Percentiles rank a stretch among this genome's conserved stretches.
Evolutionary conservation across 2,113 vertebrate species (phyloP).

Genomic region (Octodon degus): DNA sequence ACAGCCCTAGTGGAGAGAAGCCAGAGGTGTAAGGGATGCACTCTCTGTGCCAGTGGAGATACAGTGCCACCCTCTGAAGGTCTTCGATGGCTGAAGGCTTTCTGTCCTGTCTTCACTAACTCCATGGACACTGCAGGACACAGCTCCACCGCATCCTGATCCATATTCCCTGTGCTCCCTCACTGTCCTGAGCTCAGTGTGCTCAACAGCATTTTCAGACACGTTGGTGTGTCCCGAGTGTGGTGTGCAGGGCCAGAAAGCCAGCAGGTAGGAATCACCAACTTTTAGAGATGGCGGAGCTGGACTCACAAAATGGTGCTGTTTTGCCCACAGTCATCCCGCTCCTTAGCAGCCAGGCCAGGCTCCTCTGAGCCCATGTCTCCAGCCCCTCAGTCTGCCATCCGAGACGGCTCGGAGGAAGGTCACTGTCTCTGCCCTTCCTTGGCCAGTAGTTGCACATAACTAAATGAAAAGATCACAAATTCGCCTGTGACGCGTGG

Average conservation of each 20-base stretch:
- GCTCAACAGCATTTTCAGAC: neutral
- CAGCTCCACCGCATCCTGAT: neutral
- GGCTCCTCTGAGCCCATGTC: neutral
- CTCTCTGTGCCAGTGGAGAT: neutral
- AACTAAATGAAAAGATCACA: neutral
- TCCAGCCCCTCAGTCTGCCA: neutral
- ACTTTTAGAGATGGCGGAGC: neutral
- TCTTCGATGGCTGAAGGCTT: neutral
- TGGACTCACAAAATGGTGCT: neutral
- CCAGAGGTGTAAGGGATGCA: neutral
- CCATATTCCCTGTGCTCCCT: neutral
- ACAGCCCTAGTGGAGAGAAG: constrained; percentile 82
- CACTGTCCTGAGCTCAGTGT: neutral
- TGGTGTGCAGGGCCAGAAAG: neutral
- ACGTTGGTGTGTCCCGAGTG: neutral
- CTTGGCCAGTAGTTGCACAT: neutral
- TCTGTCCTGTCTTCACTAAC: neutral
- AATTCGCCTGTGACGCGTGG: neutral
- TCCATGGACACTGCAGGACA: neutral
- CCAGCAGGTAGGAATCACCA: neutral
- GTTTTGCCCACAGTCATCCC: neutral
- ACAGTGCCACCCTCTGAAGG: neutral
- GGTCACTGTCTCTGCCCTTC: neutral
- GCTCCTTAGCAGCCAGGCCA: neutral
- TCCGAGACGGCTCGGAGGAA: neutral